Evolutionary conservation across 2,888 invertebrate species (phyloP).

Genomic region (Liodrosophila aerea): DNA sequence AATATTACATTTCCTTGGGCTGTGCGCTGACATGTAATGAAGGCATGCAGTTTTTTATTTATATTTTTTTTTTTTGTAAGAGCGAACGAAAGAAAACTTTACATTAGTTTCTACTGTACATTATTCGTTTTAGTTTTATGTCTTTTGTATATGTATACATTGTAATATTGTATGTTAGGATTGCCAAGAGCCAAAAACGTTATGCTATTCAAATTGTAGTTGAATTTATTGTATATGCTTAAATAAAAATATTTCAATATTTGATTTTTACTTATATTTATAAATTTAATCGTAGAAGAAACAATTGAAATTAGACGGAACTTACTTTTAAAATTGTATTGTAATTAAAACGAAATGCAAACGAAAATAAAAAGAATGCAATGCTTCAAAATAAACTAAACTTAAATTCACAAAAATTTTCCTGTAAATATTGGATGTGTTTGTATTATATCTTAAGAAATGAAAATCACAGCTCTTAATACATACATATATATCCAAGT

Average conservation of each 20-base stretch:
- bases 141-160: slow-evolving; percentile 7
- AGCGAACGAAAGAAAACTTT: slow-evolving; percentile 12
- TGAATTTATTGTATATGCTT: slow-evolving; percentile 55
- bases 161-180: slow-evolving; percentile 35
- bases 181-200: slow-evolving; percentile 65
- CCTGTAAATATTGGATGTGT: slow-evolving; percentile 34
- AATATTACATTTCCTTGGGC: slow-evolving; percentile 63
- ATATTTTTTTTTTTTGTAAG: slow-evolving; percentile 7
- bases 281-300: slow-evolving; percentile 27
- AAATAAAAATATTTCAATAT: slow-evolving; percentile 11
- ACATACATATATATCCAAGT: background rate
- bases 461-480: background rate
- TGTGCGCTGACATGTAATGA: slow-evolving; percentile 62
- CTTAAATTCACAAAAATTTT: slow-evolving; percentile 32
- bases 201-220: slow-evolving; percentile 72
- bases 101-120: slow-evolving; percentile 14
- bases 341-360: slow-evolving; percentile 37
- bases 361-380: slow-evolving; percentile 17
- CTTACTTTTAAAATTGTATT: slow-evolving; percentile 42
- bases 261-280: slow-evolving; percentile 18
- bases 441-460: background rate
- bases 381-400: slow-evolving; percentile 43
- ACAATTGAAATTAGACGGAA: slow-evolving; percentile 32
- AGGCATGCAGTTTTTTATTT: slow-evolving; percentile 46
- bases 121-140: no score